Conservation (phyloP, 2,797 vertebrate genomes). For the Hyperoplus immaculatus region DNA sequence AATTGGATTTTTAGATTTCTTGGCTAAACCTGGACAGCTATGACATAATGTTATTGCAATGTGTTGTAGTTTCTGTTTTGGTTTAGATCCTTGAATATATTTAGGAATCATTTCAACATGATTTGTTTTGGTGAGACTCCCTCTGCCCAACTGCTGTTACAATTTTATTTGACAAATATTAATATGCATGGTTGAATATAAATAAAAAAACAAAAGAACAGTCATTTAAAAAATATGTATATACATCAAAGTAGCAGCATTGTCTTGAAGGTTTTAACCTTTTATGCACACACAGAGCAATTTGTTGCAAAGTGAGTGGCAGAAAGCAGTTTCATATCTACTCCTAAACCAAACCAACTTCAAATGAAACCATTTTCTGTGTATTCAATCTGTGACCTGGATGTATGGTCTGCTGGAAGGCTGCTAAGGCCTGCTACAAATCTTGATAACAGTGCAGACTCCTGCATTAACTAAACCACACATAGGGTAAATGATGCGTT, state of each 20-base stretch:
- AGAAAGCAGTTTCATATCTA: background rate
- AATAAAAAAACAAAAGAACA: background rate
- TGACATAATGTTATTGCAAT: background rate
- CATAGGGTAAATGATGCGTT: slow-evolving; percentile 42
- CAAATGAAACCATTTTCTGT: slow-evolving; percentile 34
- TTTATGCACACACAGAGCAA: background rate
- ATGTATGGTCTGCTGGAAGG: slow-evolving; percentile 4
- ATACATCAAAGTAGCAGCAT: background rate
- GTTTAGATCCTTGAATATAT: background rate
- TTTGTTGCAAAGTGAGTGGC: slow-evolving; percentile 1
- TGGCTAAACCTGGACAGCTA: background rate
- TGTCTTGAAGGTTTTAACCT: background rate
- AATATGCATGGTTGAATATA: background rate
- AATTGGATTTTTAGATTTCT: background rate
- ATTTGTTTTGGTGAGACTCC: background rate
- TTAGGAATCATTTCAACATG: background rate
- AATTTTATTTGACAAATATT: background rate
- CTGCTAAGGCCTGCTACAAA: slow-evolving; percentile 25
- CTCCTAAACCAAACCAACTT: slow-evolving; percentile 42
- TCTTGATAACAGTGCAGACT: slow-evolving; percentile 59
- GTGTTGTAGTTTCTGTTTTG: background rate
- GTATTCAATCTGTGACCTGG: slow-evolving; percentile 59
- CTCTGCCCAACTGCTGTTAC: background rate
- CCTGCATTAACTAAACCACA: slow-evolving; percentile 50
- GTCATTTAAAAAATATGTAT: background rate